Conservation (phyloP, 1,140 invertebrate genomes). For the Drosophila miranda region DNA sequence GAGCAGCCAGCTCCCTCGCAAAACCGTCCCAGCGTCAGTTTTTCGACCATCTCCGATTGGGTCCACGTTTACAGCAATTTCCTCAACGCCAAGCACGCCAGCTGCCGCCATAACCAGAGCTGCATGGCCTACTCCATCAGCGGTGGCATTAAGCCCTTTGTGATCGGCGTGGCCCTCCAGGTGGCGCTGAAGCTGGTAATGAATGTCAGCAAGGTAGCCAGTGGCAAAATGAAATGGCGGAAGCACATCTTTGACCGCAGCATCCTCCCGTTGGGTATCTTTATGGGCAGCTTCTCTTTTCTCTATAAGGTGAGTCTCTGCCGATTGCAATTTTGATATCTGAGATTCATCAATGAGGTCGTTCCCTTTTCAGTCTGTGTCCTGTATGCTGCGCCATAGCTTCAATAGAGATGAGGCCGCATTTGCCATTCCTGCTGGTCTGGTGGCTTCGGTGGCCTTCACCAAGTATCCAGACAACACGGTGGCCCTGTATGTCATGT, state of each 20-base stretch:
- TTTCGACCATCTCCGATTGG: conserved; percentile 51
- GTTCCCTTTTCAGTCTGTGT: conserved; percentile 83
- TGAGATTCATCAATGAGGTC: background rate
- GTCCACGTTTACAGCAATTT: conserved; percentile 68
- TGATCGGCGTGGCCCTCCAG: conserved; percentile 85
- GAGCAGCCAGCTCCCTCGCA: conserved; percentile 40
- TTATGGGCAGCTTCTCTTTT: conserved; percentile 86
- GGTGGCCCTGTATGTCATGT: conserved; percentile 88
- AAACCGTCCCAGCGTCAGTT: conserved; percentile 54
- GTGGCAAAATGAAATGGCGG: conserved; percentile 83
- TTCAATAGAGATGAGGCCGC: conserved; percentile 84
- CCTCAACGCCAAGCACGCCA: conserved; percentile 82
- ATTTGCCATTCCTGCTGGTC: conserved; percentile 86
- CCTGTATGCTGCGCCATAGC: conserved; percentile 85
- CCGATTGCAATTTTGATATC: background rate
- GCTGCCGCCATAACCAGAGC: conserved; percentile 85
- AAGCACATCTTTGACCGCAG: conserved; percentile 84
- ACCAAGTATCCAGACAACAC: conserved; percentile 87
- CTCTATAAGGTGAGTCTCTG: conserved; percentile 84
- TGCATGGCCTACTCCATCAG: conserved; percentile 85
- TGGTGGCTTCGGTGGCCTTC: conserved; percentile 86
- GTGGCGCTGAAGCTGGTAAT: conserved; percentile 83
- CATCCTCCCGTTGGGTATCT: conserved; percentile 85
- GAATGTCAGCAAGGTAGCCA: conserved; percentile 83
- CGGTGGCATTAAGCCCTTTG: conserved; percentile 84